Conservation (phyloP, 1,140 invertebrate genomes). For the Cydia fagiglandana region DNA sequence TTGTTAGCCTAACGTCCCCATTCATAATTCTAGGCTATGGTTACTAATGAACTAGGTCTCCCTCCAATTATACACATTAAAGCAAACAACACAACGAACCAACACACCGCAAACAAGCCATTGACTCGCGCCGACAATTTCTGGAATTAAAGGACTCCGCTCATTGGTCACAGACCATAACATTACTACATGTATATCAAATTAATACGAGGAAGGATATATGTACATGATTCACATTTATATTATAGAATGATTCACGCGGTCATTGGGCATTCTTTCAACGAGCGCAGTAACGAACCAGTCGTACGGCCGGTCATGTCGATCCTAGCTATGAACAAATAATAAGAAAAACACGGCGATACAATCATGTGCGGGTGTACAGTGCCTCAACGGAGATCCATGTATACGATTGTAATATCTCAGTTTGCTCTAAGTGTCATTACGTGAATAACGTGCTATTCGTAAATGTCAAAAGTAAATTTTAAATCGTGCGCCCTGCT, state of each 20-base stretch:
- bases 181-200: slow-evolving; percentile 51
- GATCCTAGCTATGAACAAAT: slow-evolving; percentile 61
- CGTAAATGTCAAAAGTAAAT: slow-evolving; percentile 73
- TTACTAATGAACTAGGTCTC: slow-evolving; percentile 28
- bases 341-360: slow-evolving; percentile 73
- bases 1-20: slow-evolving; percentile 9
- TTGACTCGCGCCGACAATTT: slow-evolving; percentile 55
- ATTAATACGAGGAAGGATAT: slow-evolving; percentile 53
- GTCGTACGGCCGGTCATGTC: slow-evolving; percentile 46
- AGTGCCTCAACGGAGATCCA: slow-evolving; percentile 65
- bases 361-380: slow-evolving; percentile 71
- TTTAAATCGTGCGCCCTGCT: slow-evolving; percentile 41
- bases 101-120: slow-evolving; percentile 44
- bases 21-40: slow-evolving; percentile 20
- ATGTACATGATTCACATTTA: slow-evolving; percentile 67
- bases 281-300: slow-evolving; percentile 57
- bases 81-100: slow-evolving; percentile 35
- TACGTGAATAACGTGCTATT: slow-evolving; percentile 69
- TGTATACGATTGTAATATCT: slow-evolving; percentile 72
- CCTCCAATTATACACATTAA: slow-evolving; percentile 28
- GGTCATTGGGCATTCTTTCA: slow-evolving; percentile 61
- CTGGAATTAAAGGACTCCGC: slow-evolving; percentile 60
- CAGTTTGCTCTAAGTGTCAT: slow-evolving; percentile 73
- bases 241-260: slow-evolving; percentile 68
- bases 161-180: slow-evolving; percentile 54